Percentiles rank a stretch among this genome's conserved stretches.
Evolutionary conservation across 2,888 invertebrate genomes (phyloP).

Genomic region (Cheilosia urbana): DNA sequence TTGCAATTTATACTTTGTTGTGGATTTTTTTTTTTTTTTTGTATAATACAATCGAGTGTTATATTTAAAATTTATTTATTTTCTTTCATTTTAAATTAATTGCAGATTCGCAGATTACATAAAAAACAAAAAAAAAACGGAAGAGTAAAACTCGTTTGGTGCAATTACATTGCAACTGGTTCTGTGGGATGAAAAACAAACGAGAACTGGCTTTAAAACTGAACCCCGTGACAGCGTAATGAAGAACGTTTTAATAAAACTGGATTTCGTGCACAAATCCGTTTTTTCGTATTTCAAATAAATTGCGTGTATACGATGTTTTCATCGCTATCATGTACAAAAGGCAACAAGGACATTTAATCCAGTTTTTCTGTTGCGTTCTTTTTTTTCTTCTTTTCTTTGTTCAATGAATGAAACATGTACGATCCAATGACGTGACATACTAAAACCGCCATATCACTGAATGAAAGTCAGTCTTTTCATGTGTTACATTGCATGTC

Average conservation of each 20-base stretch:
- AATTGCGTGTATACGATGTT: conserved; percentile 41
- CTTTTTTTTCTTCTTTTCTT: not conserved
- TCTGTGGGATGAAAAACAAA: conserved; percentile 19
- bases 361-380: conserved; percentile 34
- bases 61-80: conserved; percentile 57
- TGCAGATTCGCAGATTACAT: conserved; percentile 17
- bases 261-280: not conserved
- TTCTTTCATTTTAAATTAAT: conserved; percentile 49
- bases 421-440: conserved; percentile 50
- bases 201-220: conserved; percentile 17
- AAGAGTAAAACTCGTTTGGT: not conserved
- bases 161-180: conserved; percentile 45
- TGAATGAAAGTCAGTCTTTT: conserved; percentile 53
- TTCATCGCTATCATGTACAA: conserved; percentile 30
- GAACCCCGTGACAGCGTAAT: not conserved
- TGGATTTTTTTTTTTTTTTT: conserved; percentile 1
- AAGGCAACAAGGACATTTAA: conserved; percentile 63
- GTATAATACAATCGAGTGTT: conserved; percentile 1
- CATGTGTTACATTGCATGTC: conserved; percentile 42
- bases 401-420: conserved; percentile 36
- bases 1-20: conserved; percentile 57
- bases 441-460: conserved; percentile 37
- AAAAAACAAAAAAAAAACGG: conserved; percentile 3
- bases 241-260: conserved; percentile 45
- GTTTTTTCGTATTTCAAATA: conserved; percentile 7